These are phyloP conservation scores for Zhengitettix transpicula DNA, from an alignment of 2,888 invertebrate genomes.

Conservation along the genomic window DNA sequence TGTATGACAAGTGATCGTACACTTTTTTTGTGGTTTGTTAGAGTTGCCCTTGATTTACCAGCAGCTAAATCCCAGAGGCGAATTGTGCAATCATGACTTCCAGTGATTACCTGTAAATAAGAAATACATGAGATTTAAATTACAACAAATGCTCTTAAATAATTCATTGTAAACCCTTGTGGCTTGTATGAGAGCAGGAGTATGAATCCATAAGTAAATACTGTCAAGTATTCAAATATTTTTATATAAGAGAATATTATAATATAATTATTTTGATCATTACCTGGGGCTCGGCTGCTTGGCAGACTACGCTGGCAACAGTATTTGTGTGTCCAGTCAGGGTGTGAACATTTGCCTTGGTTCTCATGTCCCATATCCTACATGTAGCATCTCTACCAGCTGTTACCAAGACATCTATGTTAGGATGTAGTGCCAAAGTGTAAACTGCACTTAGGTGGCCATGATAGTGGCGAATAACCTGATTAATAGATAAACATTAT, in stretches of 20 bases:
- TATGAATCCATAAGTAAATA: neutral
- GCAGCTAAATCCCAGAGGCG: conserved; percentile 95
- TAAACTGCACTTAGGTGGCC: conserved; percentile 96
- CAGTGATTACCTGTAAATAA: conserved; percentile 56
- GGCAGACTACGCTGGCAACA: conserved; percentile 85
- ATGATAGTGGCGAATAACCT: conserved; percentile 95
- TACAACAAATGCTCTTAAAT: too few relatives aligned
- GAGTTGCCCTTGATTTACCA: conserved; percentile 80
- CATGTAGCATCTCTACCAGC: conserved; percentile 93
- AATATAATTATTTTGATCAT: neutral
- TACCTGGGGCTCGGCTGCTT: conserved; percentile 84
- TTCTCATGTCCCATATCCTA: conserved; percentile 96
- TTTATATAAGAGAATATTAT: conserved; percentile 17
- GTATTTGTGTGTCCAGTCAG: conserved; percentile 93
- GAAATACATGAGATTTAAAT: too few relatives aligned
- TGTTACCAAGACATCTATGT: conserved; percentile 83
- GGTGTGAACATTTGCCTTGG: conserved; percentile 96
- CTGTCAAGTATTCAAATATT: neutral
- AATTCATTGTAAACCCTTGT: too few relatives aligned
- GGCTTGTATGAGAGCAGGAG: too few relatives aligned
- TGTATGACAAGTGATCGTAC: conserved; percentile 63
- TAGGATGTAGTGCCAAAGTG: conserved; percentile 82
- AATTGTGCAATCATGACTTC: conserved; percentile 92
- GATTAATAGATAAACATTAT: conserved; percentile 12
- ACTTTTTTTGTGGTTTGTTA: conserved; percentile 98